Base-by-base conservation (phyloP, 92 coral and sea anemone genomes). In the Bergia puertoricense region DNA sequence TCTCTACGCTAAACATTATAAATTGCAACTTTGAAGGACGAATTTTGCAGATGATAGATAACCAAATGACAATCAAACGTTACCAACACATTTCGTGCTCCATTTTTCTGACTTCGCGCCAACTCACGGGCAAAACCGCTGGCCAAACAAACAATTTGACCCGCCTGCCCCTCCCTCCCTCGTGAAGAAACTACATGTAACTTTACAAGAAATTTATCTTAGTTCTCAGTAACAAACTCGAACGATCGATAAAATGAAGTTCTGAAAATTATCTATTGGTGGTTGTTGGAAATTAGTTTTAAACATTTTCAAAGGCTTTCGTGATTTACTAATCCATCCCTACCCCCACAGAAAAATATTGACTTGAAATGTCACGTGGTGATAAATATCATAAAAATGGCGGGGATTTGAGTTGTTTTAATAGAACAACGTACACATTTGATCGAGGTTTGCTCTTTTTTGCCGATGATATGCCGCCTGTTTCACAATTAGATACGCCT, bases 401-500 rank as follows among this genome's bases (percentile, higher is more conserved):
- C 96, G 96, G 93, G 95, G 90, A 94, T 85, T 88, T 91, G 86
- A 78, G 59, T 76, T 75, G 81, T 50, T 51, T 81, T n/a, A n/a
- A n/a, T n/a, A 7, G 75, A 16, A 1, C 8, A 71, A 36, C 30
- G 4, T 13, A 14, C 20, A 4, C 69, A 6, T 74, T 86, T 76
- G 74, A 75, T 79, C n/a, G 57, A 20, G 71, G 39, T 20, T 76
- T 50, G 30, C 16, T 80, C 41, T 62, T 15, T 50, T 76, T 57
- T 86, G 45, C 76, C 4, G 15, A 71, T 48, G 62, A 88, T 72
- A 96, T 96, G 98, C 93, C 98, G 78, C 89, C 98, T 39, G 91
- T 87, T 69, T 90, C 92, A 42, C 89, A 84, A 36, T 74, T 86
- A 23, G 89, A 88, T 79, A 93, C 96, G 45, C 99, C 98, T 48